phyloP scores from a whole-genome alignment of 2,888 invertebrate species.

The Chymomyza procnemis region DNA sequence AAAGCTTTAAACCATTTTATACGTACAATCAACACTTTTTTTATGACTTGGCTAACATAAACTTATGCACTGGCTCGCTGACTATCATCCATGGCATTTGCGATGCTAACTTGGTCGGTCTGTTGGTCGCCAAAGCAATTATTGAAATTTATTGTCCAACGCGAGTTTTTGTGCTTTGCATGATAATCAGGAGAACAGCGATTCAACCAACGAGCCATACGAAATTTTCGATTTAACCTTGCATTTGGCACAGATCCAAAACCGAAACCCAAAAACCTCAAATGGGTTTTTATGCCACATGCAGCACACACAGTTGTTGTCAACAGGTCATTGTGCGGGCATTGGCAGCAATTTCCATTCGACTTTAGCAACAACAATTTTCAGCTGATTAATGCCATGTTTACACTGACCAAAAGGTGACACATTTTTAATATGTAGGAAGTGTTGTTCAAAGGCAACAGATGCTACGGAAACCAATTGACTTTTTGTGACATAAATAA shows the following conservation, averaged over 20 bases:
- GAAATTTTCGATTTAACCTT: constrained; percentile 31
- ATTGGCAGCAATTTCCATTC: constrained; percentile 3
- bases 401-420: no score
- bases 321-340: constrained; percentile 2
- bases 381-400: no score
- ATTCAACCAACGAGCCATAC: constrained; percentile 4
- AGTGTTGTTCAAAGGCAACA: no score
- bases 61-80: constrained; percentile 11
- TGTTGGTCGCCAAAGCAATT: constrained; percentile 44
- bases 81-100: not conserved
- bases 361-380: not conserved
- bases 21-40: not conserved
- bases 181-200: constrained; percentile 49
- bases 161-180: constrained; percentile 45
- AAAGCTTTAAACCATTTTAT: no score
- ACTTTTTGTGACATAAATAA: no score
- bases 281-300: not conserved
- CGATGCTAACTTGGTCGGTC: not conserved
- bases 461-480: no score
- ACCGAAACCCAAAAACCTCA: not conserved
- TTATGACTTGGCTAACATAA: constrained; percentile 55
- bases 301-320: not conserved
- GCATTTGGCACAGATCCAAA: constrained; percentile 6
- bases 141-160: constrained; percentile 69
- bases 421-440: no score